Evolutionary conservation across 2,888 invertebrate species (phyloP).

Genomic region (Chrysina gloriosa): DNA sequence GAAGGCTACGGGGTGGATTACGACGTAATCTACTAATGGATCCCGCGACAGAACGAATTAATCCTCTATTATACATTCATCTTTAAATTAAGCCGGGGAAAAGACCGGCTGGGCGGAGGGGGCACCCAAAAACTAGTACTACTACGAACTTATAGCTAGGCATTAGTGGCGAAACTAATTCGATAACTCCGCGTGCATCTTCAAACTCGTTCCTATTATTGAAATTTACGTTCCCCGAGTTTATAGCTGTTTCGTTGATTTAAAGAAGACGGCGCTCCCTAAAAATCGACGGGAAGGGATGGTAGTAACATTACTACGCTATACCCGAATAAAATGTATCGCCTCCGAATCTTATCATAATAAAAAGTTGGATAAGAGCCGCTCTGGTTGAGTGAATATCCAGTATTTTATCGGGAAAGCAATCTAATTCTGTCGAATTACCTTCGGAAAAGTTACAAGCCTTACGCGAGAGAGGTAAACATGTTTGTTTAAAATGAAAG

Average conservation of each 20-base stretch:
- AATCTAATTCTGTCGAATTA: neutral
- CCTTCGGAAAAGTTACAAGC: too few relatives aligned
- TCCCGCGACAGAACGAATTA: slow-evolving; percentile 33
- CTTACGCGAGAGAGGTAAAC: too few relatives aligned
- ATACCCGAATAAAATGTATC: neutral
- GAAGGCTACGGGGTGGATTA: slow-evolving; percentile 24
- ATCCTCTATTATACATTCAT: slow-evolving; percentile 37
- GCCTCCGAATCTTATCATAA: slow-evolving; percentile 1
- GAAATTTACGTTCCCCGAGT: neutral
- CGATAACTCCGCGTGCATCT: slow-evolving; percentile 18
- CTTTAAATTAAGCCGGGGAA: slow-evolving; percentile 31
- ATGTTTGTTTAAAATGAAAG: too few relatives aligned
- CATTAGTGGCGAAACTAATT: slow-evolving; percentile 25
- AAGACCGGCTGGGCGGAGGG: slow-evolving; percentile 3
- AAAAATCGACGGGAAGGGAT: neutral
- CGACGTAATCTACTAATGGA: slow-evolving; percentile 37
- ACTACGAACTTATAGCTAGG: neutral
- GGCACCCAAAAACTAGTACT: slow-evolving; percentile 16
- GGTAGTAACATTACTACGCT: neutral
- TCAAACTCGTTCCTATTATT: neutral
- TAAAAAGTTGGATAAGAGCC: neutral
- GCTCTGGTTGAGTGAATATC: neutral
- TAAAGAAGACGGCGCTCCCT: neutral
- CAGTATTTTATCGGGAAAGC: neutral
- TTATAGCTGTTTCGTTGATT: neutral